Percentiles rank a stretch among this genome's conserved stretches.
Conservation (phyloP, 2,888 invertebrate species). For the Cabera pusaria region DNA sequence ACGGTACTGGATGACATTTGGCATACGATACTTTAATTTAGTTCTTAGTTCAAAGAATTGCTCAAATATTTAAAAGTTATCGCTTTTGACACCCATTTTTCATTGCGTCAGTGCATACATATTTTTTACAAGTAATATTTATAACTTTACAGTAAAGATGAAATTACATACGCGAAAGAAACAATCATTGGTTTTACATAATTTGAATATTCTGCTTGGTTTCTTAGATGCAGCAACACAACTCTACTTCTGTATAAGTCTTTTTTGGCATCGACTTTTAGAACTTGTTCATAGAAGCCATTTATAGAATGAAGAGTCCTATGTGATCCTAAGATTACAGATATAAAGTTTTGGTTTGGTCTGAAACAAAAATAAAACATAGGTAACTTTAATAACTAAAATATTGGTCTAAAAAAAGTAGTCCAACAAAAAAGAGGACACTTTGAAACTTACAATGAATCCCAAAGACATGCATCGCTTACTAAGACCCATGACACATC, state of each 20-base stretch:
- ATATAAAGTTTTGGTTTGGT: constrained; percentile 80
- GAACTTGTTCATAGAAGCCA: constrained; percentile 88
- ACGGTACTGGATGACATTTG: no score
- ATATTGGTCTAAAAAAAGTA: no score
- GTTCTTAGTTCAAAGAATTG: no score
- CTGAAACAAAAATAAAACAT: constrained; percentile 55
- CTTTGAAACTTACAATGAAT: constrained; percentile 37
- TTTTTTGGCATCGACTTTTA: constrained; percentile 83
- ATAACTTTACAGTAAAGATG: no score
- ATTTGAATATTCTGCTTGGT: constrained; percentile 82
- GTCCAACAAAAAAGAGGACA: no score
- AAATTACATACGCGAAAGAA: no score
- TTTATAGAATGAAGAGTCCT: constrained; percentile 80
- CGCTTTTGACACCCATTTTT: no score
- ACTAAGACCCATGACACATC: constrained; percentile 86
- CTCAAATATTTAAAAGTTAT: no score
- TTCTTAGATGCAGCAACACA: constrained; percentile 84
- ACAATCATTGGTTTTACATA: constrained; percentile 86
- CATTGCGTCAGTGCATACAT: no score
- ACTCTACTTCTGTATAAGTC: constrained; percentile 83
- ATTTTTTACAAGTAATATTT: no score
- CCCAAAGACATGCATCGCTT: constrained; percentile 79
- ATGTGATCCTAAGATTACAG: constrained; percentile 87
- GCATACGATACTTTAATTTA: no score
- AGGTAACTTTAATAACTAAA: no score